These are phyloP conservation scores for Nomada ferruginata DNA, from an alignment of 2,888 invertebrate genomes.

Conservation along the genomic window DNA sequence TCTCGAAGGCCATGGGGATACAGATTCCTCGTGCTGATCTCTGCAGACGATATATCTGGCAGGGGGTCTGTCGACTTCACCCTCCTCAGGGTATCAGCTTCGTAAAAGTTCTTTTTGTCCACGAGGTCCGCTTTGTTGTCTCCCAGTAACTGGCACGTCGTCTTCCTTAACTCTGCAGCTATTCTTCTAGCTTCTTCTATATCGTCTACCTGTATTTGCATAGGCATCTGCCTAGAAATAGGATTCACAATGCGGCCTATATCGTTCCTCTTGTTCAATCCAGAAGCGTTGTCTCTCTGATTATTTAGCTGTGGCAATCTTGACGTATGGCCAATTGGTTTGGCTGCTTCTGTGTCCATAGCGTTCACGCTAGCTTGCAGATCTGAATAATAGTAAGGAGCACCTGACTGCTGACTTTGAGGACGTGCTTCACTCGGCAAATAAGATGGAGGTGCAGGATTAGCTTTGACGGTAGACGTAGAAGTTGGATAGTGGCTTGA, in stretches of 20 bases:
- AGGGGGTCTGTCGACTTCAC: slow-evolving; percentile 81
- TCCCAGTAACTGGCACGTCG: slow-evolving; percentile 79
- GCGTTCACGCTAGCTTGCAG: slow-evolving; percentile 82
- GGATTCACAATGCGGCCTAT: slow-evolving; percentile 91
- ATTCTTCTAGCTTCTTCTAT: slow-evolving; percentile 81
- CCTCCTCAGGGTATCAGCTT: slow-evolving; percentile 87
- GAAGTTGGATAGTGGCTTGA: slow-evolving; percentile 71
- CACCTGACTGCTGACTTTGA: slow-evolving; percentile 87
- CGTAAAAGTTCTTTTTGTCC: slow-evolving; percentile 90
- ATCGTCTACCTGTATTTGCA: slow-evolving; percentile 78
- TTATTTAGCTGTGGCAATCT: slow-evolving; percentile 87
- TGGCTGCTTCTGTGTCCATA: slow-evolving; percentile 60
- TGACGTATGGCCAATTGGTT: slow-evolving; percentile 72
- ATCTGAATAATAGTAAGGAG: slow-evolving; percentile 95
- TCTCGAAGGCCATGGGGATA: slow-evolving; percentile 83
- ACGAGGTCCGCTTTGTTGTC: slow-evolving; percentile 84
- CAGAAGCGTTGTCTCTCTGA: slow-evolving; percentile 88
- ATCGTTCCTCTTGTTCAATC: slow-evolving; percentile 85
- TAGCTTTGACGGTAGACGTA: slow-evolving; percentile 62
- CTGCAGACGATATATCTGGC: slow-evolving; percentile 77
- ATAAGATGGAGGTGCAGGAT: slow-evolving; percentile 58
- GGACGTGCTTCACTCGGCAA: slow-evolving; percentile 62
- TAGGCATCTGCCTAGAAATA: slow-evolving; percentile 83
- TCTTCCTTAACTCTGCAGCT: slow-evolving; percentile 81
- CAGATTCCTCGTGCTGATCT: slow-evolving; percentile 79